Evolutionary conservation across 2,888 invertebrate species (phyloP), one percentile per base, ranked within the genome.

Genomic region (Pecten maximus): DNA sequence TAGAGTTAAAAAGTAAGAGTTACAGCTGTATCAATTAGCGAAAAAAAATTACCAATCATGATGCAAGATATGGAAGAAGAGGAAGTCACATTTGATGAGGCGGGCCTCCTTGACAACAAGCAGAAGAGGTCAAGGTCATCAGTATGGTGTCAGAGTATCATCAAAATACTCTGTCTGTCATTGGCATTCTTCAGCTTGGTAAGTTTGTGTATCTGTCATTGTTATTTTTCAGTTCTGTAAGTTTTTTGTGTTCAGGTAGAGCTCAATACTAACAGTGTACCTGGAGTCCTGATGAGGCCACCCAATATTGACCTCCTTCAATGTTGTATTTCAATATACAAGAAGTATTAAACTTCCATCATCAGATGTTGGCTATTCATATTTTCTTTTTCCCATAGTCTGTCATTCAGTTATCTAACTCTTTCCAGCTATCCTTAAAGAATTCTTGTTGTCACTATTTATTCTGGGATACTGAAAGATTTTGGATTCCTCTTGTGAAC

Each of bases 111-210:
- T 39, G 92, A 90, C 88, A 60, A 89, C 90, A 89, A 91, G 91
- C 91, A 87, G 89, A 90, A 40, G 87, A 91, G 87, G 89, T 92
- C 50, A 90, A 91, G 92, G 40, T 91, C 92, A 87, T 92, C 92
- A 74, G 92, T 92, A 74, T 94, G 94, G 94, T 93, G 95, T 93
- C 93, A 94, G 12, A 94, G 96, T 86, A 95, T 97, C 91, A 94
- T 95, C 16, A 96, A 96, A 91, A 97, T 97, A n/a, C 91, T 96
- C 2, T 96, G 96, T 60, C 95, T 97, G 2, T 96, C 96, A 87
- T 93, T 96, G 35, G 96, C 96, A 10, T 97, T 97, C 91, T 96
- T 97, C 93, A 96, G 96, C 48, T 92, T 97, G 95, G 97, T 97
- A 93, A 95, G 95, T 92, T 90, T 89, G 23, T 6, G 19, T 8